Evolutionary conservation across 2,113 vertebrate genomes (phyloP).

Genomic region (Procavia capensis): DNA sequence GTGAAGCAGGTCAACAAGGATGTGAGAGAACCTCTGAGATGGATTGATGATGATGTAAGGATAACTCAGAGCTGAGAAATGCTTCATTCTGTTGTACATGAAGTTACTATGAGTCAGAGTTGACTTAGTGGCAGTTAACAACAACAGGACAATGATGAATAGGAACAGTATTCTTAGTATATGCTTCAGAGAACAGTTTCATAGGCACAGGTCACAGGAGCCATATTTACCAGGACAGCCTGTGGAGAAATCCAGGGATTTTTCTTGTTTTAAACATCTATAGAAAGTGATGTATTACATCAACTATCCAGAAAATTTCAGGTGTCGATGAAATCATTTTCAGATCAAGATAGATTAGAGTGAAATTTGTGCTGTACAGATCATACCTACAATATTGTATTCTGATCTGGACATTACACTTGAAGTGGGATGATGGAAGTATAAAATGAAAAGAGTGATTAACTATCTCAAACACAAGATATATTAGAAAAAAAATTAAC

Average conservation of each 20-base stretch:
- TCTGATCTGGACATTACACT: neutral
- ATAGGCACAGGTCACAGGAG: neutral
- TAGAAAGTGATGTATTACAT: neutral
- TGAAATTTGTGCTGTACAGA: neutral
- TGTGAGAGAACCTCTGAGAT: no score
- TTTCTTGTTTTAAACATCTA: neutral
- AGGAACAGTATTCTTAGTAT: neutral
- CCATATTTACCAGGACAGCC: neutral
- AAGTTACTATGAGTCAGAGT: no score
- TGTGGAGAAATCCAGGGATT: neutral
- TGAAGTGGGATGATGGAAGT: neutral
- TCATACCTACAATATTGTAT: neutral
- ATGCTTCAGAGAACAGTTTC: neutral
- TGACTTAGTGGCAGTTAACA: no score
- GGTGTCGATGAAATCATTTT: neutral
- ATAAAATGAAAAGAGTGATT: neutral
- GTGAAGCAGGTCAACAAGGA: no score
- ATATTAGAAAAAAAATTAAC: neutral
- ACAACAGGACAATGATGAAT: neutral
- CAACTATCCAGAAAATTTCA: neutral
- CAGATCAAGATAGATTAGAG: neutral
- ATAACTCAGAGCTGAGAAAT: no score
- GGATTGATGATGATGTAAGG: no score
- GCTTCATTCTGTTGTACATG: no score
- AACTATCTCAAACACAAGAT: neutral